Evolutionary conservation across 2,888 invertebrate genomes (phyloP), one percentile per base, ranked within the genome.

Genomic region (Achlya flavicornis): DNA sequence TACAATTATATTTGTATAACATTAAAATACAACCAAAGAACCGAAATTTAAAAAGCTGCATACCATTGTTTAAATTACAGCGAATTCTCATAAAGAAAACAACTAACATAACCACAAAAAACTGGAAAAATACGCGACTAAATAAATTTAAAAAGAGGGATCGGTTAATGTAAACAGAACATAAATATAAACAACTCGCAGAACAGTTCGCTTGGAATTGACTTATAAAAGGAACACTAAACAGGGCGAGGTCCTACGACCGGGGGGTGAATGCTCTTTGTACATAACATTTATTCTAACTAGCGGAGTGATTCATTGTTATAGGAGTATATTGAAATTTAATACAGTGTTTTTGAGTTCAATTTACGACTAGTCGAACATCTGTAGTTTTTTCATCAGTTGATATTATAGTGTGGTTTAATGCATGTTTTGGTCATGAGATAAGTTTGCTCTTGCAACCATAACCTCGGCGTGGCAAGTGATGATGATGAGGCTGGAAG

Each of bases 211-310:
- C 71, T 66, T 70, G 69, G 71, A 80, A 81, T 82, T 81, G 80
- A 81, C 82, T 81, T 76, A 78, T 78, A 80, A 77, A 78, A 75
- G 72, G 73, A 66, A 71, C 73, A 73, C 71, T 73, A 63, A 64
- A 65, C 68, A 65, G 61, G 58, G 64, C 26, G 71, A 75, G 69
- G 70, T 73, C 73, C 63, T 78, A 73, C 78, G 75, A 77, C 66
- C 68, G 66, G 63, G 72, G 73, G 77, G 79, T 79, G 72, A 80
- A 80, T 70, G 80, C 71, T 74, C 79, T 69, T 61, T 72, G 72
- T 73, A 76, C 78, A 73, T 72, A 73, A 74, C 72, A 41, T 71
- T 77, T 73, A 73, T 73, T 71, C 70, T 71, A 76, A 77, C 70
- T 62, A 64, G 66, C 70, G 67, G 68, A 78, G 77, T 76, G 72